phyloP scores from a whole-genome alignment of 2,113 vertebrate species.

The Zeus faber region DNA sequence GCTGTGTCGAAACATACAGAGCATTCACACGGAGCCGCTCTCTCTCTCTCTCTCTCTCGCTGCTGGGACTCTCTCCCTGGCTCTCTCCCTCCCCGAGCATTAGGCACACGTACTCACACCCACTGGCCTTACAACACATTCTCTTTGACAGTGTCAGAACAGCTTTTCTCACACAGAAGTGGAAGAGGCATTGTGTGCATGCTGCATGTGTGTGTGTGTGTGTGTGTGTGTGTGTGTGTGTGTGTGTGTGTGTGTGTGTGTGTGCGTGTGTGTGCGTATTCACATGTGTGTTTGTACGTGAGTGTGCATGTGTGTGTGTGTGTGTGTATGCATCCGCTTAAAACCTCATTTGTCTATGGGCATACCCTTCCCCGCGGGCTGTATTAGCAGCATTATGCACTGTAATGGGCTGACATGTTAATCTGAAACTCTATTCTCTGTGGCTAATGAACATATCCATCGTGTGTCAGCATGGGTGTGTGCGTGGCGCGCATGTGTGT shows the following conservation, averaged over 20 bases:
- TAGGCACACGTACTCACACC: conserved; percentile 14
- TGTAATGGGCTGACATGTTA: conserved; percentile 68
- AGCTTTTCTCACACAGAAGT: conserved; percentile 35
- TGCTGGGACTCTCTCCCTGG: not conserved
- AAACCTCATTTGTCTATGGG: conserved; percentile 59
- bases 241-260: not conserved
- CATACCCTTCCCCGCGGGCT: conserved; percentile 55
- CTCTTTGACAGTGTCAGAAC: conserved; percentile 48
- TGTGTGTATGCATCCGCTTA: conserved; percentile 21
- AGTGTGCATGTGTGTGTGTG: conserved; percentile 6
- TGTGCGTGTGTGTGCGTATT: not conserved
- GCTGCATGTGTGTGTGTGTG: not conserved
- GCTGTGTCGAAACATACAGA: conserved; percentile 16
- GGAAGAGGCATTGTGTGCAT: conserved; percentile 9
- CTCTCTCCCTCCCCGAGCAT: conserved; percentile 2
- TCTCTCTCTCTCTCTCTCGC: not conserved
- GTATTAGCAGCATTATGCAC: conserved; percentile 61
- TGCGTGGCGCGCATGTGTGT: conserved; percentile 12
- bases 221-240: conserved; percentile 1
- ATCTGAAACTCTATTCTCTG: conserved; percentile 67
- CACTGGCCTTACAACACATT: conserved; percentile 30
- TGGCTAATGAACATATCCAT: conserved; percentile 69
- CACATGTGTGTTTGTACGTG: not conserved
- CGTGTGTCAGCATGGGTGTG: conserved; percentile 12
- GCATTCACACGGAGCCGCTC: conserved; percentile 8